Percentiles rank a stretch among this genome's conserved stretches.
These are phyloP conservation scores for Ichneumoninae sp. DNA, from an alignment of 2,888 invertebrate genomes.

Conservation along the genomic window DNA sequence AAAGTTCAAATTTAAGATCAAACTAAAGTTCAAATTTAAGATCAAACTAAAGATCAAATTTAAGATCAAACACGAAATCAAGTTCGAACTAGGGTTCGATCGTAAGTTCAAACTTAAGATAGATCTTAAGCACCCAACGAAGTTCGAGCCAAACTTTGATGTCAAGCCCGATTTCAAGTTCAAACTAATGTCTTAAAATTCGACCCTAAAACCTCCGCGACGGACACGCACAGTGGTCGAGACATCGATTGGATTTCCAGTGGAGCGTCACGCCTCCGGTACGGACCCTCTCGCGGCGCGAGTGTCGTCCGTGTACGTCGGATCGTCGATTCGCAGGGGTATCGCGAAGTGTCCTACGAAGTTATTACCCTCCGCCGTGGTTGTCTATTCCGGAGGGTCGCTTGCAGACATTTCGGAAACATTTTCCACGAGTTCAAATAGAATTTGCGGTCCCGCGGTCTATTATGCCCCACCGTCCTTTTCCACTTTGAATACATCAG, in stretches of 20 bases:
- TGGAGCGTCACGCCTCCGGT: not conserved
- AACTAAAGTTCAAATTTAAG: too few relatives aligned
- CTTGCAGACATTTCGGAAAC: slow-evolving; percentile 28
- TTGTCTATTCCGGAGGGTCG: slow-evolving; percentile 16
- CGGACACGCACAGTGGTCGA: not conserved
- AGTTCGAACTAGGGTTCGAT: too few relatives aligned
- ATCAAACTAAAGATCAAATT: too few relatives aligned
- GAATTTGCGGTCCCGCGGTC: slow-evolving; percentile 63
- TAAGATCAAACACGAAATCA: too few relatives aligned
- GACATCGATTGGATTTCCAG: slow-evolving; percentile 13
- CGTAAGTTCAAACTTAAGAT: too few relatives aligned
- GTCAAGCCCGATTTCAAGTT: too few relatives aligned
- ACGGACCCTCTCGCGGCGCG: not conserved
- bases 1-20: too few relatives aligned
- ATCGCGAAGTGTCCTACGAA: not conserved
- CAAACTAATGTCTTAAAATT: too few relatives aligned
- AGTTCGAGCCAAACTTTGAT: too few relatives aligned
- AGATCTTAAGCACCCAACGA: too few relatives aligned
- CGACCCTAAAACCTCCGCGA: not conserved
- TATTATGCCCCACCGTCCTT: slow-evolving; percentile 18
- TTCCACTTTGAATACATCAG: slow-evolving; percentile 50
- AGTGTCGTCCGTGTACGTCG: not conserved
- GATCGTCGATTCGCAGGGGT: slow-evolving; percentile 25
- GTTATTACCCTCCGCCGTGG: slow-evolving; percentile 18
- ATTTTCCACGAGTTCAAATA: slow-evolving; percentile 59